Base-by-base conservation (phyloP, 2,797 vertebrate genomes). In the Anableps anableps region DNA sequence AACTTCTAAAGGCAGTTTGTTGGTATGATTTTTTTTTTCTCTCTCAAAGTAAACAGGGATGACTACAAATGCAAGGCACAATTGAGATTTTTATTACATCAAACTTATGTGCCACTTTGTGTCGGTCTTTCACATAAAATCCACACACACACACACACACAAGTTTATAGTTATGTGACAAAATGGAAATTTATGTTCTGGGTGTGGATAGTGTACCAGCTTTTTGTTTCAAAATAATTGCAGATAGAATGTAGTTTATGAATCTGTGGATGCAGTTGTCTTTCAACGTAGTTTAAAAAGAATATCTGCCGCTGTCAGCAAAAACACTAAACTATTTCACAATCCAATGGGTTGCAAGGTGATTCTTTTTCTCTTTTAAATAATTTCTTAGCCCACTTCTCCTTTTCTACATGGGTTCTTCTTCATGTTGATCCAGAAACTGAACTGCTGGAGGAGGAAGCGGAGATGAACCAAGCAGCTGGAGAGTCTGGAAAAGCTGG, bases 381-480 rank as follows among this genome's bases (percentile, higher is more conserved):
- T 36, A 17, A 23, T 3, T 66, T 36, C 7, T 21, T n/a, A 41
- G 10, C 21, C 38, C 21, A 26, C 23, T 9, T 45, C 16, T 16
- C 26, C 23, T 70, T 70, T 11, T 68, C 36, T 38, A 41, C 41
- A n/a, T 43, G n/a, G n/a, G 23, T 41, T 70, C 1, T 29, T 29
- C 31, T 14, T 34, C 1, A 0, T 71, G 26, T 11, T 48, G 2
- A 17, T 62, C 14, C 91, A 99, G 98, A 98, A 91, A 91, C 95
- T 1, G 96, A 98, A 77, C 96, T 99, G 82, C 88, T 97, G 81
- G 95, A 96, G 91, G 98, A 99, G 90, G 98, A 99, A 85, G 96
- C 95, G 0, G 90, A 96, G 88, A 79, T 97, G 75, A 98, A 93
- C 84, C 96, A 96, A 79, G 91, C 95, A 29, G 89, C 94, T 11